Percentiles rank a stretch among this genome's conserved stretches.
phyloP scores from a whole-genome alignment of 1,140 invertebrate species.

The Brachionus asplanchnoidis region DNA sequence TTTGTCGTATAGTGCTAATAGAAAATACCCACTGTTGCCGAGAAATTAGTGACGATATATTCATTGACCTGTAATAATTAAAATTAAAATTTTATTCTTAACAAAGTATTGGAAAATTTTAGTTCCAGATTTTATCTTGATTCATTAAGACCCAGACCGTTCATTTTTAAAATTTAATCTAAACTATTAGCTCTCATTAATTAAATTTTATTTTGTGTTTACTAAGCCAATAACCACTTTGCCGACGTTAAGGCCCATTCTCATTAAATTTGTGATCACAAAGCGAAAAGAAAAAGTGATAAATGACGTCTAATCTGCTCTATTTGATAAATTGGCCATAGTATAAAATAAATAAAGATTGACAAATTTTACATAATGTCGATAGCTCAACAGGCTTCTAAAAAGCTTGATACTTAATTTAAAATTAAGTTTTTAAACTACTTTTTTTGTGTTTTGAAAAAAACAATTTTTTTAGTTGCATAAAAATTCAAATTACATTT shows the following conservation, averaged over 20 bases:
- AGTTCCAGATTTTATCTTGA: not conserved
- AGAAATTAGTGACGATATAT: not conserved
- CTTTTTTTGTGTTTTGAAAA: not conserved
- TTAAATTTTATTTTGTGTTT: not conserved
- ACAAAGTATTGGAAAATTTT: not conserved
- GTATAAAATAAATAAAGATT: not conserved
- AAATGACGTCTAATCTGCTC: not conserved
- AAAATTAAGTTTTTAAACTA: conserved; percentile 1
- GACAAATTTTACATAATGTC: not conserved
- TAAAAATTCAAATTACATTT: conserved; percentile 3
- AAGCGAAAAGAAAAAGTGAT: not conserved
- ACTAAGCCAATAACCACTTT: not conserved
- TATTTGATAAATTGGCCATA: not conserved
- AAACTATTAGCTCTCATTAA: not conserved
- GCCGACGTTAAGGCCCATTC: not conserved
- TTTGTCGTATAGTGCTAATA: not conserved
- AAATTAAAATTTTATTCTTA: not conserved
- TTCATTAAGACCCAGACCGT: not conserved
- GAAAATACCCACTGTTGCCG: not conserved
- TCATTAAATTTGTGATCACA: not conserved
- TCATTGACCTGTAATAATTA: conserved; percentile 18
- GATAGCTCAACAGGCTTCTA: not conserved
- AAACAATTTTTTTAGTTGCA: not conserved
- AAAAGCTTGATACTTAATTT: not conserved
- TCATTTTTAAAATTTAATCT: not conserved